phyloP scores from a whole-genome alignment of 2,113 vertebrate species.

The Triplophysa dalaica region DNA sequence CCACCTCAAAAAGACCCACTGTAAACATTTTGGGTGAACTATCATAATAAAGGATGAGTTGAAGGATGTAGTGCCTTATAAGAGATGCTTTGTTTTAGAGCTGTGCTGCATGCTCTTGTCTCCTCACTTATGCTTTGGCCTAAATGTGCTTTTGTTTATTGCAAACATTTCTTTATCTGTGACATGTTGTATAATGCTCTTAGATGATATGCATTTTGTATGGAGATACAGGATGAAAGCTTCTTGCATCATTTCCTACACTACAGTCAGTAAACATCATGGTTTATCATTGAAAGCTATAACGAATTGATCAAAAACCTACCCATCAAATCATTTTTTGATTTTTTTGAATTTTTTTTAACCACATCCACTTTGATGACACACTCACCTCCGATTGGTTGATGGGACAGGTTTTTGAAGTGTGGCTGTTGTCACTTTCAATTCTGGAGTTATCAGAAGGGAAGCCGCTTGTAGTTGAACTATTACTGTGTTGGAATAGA shows the following conservation, averaged over 20 bases:
- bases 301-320: slow-evolving; percentile 48
- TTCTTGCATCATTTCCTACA: slow-evolving; percentile 29
- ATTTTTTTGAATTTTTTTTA: neutral
- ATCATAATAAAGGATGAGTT: no score
- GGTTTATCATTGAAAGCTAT: slow-evolving; percentile 21
- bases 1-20: neutral
- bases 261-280: neutral
- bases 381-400: slow-evolving; percentile 28
- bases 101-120: slow-evolving; percentile 13
- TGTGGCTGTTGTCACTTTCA: slow-evolving; percentile 42
- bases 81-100: neutral
- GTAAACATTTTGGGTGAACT: no score
- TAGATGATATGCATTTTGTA: no score
- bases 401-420: slow-evolving; percentile 45
- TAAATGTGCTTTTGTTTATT: slow-evolving; percentile 36
- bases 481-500: neutral
- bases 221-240: neutral
- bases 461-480: slow-evolving; percentile 24
- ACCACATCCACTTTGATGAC: neutral
- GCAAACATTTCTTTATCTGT: neutral
- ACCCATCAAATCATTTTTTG: slow-evolving; percentile 8
- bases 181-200: no score
- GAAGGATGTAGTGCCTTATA: no score
- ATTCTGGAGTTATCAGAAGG: slow-evolving; percentile 55
- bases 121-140: neutral